phyloP scores from a whole-genome alignment of 2,113 vertebrate genomes.

The Xenopus laevis region DNA sequence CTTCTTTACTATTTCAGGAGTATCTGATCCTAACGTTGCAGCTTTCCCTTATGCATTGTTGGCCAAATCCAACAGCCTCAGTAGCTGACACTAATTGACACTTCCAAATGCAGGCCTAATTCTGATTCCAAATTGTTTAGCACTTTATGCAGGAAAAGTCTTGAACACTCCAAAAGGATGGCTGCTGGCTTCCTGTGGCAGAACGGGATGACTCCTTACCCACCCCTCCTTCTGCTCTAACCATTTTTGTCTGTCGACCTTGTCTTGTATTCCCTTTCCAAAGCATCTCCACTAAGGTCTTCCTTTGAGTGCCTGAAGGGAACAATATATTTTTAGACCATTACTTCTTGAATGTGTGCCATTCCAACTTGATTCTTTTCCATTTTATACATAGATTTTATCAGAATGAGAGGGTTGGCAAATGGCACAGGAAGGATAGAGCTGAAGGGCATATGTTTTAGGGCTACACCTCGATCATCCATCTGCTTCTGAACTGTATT shows the following conservation, averaged over 20 bases:
- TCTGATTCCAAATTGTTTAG: conserved; percentile 73
- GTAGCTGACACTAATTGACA: conserved; percentile 84
- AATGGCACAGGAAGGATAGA: too few relatives aligned
- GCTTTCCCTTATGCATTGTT: conserved; percentile 58
- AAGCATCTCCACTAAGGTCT: conserved; percentile 74
- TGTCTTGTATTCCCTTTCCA: conserved; percentile 75
- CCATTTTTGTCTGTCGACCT: conserved; percentile 78
- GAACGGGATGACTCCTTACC: conserved; percentile 66
- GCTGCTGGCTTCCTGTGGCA: conserved; percentile 99
- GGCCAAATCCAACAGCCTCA: conserved; percentile 61
- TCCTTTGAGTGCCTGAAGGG: conserved; percentile 71
- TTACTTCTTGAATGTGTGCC: background rate
- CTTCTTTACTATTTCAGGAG: conserved; percentile 86
- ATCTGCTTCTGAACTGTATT: too few relatives aligned
- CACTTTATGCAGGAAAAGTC: conserved; percentile 83
- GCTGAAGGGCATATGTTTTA: too few relatives aligned
- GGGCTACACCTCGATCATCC: too few relatives aligned
- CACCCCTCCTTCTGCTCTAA: conserved; percentile 68
- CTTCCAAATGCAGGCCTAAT: conserved; percentile 86
- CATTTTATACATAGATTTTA: too few relatives aligned
- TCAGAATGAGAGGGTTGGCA: too few relatives aligned
- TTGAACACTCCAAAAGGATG: conserved; percentile 93
- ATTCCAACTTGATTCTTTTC: too few relatives aligned
- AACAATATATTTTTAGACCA: conserved; percentile 71
- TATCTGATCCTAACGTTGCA: conserved; percentile 65